Evolutionary conservation across 1,140 invertebrate genomes (phyloP).

Genomic region (Zaprionus camerounensis): DNA sequence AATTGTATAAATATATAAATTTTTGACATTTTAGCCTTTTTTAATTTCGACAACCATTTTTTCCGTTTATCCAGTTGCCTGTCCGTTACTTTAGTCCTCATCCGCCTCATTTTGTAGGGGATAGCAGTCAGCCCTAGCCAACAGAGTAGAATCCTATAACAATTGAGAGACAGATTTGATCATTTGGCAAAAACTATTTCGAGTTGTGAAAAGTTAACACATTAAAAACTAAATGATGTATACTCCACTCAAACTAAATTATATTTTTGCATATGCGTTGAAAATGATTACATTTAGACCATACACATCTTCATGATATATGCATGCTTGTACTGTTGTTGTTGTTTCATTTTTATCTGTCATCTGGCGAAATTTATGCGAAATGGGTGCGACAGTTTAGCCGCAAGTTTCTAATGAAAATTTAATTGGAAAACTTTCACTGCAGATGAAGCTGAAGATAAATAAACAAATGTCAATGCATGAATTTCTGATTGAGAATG

Average conservation of each 20-base stretch:
- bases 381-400: slow-evolving; percentile 8
- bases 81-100: no score
- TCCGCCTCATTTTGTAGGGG: no score
- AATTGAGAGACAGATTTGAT: slow-evolving; percentile 4
- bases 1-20: no score
- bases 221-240: slow-evolving; percentile 34
- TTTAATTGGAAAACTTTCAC: slow-evolving; percentile 67
- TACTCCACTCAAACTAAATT: slow-evolving; percentile 33
- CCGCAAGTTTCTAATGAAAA: slow-evolving; percentile 19
- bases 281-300: neutral
- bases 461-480: slow-evolving; percentile 44
- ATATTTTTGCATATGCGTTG: slow-evolving; percentile 21
- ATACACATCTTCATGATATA: neutral
- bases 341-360: neutral
- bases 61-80: no score
- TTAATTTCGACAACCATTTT: no score
- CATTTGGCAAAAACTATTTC: slow-evolving; percentile 3
- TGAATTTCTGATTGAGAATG: slow-evolving; percentile 11
- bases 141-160: neutral
- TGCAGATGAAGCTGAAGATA: slow-evolving; percentile 46
- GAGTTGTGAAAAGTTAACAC: slow-evolving; percentile 6
- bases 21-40: no score
- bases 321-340: neutral
- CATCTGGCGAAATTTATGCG: slow-evolving; percentile 20
- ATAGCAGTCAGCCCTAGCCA: no score